These are phyloP conservation scores for Chelidonichthys spinosus DNA, from an alignment of 2,797 vertebrate genomes.

Conservation along the genomic window DNA sequence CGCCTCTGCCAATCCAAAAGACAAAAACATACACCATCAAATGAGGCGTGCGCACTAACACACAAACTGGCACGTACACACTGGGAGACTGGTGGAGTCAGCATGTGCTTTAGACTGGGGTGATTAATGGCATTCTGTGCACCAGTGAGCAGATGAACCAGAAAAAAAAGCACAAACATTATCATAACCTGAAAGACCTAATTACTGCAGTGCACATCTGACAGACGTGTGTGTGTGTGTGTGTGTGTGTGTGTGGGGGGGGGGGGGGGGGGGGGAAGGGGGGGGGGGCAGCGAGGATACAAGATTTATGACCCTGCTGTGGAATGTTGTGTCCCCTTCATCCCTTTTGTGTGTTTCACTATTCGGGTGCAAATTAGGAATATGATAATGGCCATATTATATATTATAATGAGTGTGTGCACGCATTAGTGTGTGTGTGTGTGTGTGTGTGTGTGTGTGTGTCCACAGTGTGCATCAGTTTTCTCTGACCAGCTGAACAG, in stretches of 20 bases:
- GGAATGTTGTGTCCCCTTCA: conserved; percentile 55
- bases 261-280: not conserved
- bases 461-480: not conserved
- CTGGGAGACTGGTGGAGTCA: conserved; percentile 50
- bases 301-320: conserved; percentile 76
- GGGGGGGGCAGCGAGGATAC: conserved; percentile 27
- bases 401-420: conserved; percentile 61
- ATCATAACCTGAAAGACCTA: conserved; percentile 82
- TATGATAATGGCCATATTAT: conserved; percentile 70
- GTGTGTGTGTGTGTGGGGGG: conserved; percentile 5
- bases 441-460: not conserved
- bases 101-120: conserved; percentile 68
- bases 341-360: conserved; percentile 62
- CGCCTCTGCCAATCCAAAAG: conserved; percentile 21
- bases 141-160: conserved; percentile 73
- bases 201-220: conserved; percentile 72
- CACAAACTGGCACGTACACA: conserved; percentile 4
- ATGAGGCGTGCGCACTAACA: conserved; percentile 38
- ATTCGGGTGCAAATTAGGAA: conserved; percentile 71
- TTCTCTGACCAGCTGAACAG: conserved; percentile 29
- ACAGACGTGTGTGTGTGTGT: conserved; percentile 48
- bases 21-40: conserved; percentile 41
- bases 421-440: conserved; percentile 4
- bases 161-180: conserved; percentile 80
- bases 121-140: conserved; percentile 77